These are phyloP conservation scores for Octodon degus DNA, from an alignment of 2,113 vertebrate genomes.

Conservation along the genomic window DNA sequence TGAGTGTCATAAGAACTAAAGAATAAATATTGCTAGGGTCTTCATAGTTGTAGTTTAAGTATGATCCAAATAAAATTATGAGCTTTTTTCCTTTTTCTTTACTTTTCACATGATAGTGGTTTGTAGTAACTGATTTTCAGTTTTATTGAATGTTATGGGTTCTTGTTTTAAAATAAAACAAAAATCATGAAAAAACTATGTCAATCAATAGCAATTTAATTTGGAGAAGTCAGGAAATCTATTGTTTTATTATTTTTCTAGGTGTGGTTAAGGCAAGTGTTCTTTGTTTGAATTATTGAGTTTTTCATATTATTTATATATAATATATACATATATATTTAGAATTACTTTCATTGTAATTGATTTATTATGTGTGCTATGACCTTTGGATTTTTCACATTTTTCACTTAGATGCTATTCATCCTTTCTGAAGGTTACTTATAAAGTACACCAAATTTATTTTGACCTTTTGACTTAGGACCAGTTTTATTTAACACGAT, in stretches of 20 bases:
- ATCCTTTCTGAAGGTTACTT: constrained; percentile 66
- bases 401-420: constrained; percentile 45
- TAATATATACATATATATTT: not conserved
- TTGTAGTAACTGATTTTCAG: constrained; percentile 39
- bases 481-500: constrained; percentile 60
- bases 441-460: constrained; percentile 56
- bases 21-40: not conserved
- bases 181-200: not conserved
- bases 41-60: constrained; percentile 7
- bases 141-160: not conserved
- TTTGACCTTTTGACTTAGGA: constrained; percentile 67
- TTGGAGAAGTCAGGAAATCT: not conserved
- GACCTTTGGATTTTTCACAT: constrained; percentile 44
- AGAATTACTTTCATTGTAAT: constrained; percentile 34
- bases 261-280: not conserved
- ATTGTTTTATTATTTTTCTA: constrained; percentile 52
- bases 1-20: not conserved
- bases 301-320: not conserved
- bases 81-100: not conserved
- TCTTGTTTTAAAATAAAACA: constrained; percentile 39
- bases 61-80: not conserved
- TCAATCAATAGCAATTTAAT: not conserved
- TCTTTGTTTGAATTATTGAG: constrained; percentile 22
- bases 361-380: constrained; percentile 7
- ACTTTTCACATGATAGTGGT: constrained; percentile 3